Percentiles rank a stretch among this genome's conserved stretches.
Conservation (phyloP, 2,888 invertebrate species). For the Congeria kusceri region DNA sequence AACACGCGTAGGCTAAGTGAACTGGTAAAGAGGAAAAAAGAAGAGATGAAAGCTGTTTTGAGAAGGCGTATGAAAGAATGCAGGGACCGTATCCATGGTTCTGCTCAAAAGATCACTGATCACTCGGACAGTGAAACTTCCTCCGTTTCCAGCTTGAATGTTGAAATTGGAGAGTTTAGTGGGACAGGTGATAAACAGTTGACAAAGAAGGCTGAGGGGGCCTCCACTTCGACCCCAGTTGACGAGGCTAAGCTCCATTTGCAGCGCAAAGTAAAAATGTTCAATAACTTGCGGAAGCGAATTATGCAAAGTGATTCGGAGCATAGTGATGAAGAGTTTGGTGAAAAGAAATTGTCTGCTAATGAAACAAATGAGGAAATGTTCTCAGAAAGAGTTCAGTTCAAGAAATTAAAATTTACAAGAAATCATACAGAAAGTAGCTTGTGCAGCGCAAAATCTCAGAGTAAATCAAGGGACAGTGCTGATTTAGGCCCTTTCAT, state of each 20-base stretch:
- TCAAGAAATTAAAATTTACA: constrained; percentile 33
- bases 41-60: constrained; percentile 57
- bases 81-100: constrained; percentile 38
- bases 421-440: constrained; percentile 2
- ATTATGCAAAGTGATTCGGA: constrained; percentile 71
- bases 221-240: too few relatives aligned
- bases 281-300: constrained; percentile 69
- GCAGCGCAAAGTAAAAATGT: constrained; percentile 60
- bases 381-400: constrained; percentile 34
- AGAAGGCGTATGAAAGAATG: constrained; percentile 48
- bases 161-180: constrained; percentile 14
- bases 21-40: constrained; percentile 72
- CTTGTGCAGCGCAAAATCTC: not conserved
- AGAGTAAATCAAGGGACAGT: constrained; percentile 24
- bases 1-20: constrained; percentile 65
- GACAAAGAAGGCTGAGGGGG: constrained; percentile 10
- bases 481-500: constrained; percentile 60
- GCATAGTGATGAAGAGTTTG: constrained; percentile 23
- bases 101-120: constrained; percentile 31
- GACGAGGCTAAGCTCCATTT: too few relatives aligned
- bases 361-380: constrained; percentile 4
- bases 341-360: constrained; percentile 11
- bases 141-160: constrained; percentile 14
- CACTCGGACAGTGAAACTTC: constrained; percentile 25
- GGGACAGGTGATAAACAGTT: not conserved